A percentile compares a stretch with the other conserved stretches of the same genome.
phyloP scores from a whole-genome alignment of 1,140 invertebrate species.

The Aricia agestis region DNA sequence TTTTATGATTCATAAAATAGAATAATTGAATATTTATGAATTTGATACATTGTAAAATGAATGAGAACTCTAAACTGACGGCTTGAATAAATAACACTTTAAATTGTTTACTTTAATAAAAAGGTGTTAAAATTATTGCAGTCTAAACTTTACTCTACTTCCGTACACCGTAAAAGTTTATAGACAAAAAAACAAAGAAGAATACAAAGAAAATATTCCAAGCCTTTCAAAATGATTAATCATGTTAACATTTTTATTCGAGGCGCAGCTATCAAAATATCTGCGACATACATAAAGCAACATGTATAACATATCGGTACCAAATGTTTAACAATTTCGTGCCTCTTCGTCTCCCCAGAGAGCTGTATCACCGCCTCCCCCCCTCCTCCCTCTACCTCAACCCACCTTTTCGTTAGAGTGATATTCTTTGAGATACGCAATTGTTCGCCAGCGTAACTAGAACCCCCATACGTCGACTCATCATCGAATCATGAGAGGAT shows the following conservation, averaged over 20 bases:
- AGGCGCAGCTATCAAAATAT: neutral
- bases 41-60: neutral
- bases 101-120: neutral
- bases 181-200: neutral
- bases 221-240: neutral
- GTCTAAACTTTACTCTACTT: neutral
- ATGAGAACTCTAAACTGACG: neutral
- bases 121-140: neutral
- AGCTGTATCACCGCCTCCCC: slow-evolving; percentile 41
- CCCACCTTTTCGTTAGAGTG: slow-evolving; percentile 51
- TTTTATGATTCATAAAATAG: slow-evolving; percentile 5
- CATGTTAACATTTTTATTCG: slow-evolving; percentile 9
- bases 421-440: slow-evolving; percentile 57
- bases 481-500: slow-evolving; percentile 9
- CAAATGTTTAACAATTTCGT: slow-evolving; percentile 70
- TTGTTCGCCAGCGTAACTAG: slow-evolving; percentile 33
- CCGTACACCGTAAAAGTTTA: neutral
- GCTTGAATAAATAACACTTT: neutral
- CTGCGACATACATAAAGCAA: slow-evolving; percentile 16
- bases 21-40: neutral
- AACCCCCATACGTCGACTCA: slow-evolving; percentile 22
- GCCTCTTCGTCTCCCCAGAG: slow-evolving; percentile 61
- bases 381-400: slow-evolving; percentile 27
- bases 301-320: slow-evolving; percentile 26
- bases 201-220: neutral